phyloP scores from a whole-genome alignment of 53 echinoderm and acorn worm genomes.

The Paracentrotus lividus region DNA sequence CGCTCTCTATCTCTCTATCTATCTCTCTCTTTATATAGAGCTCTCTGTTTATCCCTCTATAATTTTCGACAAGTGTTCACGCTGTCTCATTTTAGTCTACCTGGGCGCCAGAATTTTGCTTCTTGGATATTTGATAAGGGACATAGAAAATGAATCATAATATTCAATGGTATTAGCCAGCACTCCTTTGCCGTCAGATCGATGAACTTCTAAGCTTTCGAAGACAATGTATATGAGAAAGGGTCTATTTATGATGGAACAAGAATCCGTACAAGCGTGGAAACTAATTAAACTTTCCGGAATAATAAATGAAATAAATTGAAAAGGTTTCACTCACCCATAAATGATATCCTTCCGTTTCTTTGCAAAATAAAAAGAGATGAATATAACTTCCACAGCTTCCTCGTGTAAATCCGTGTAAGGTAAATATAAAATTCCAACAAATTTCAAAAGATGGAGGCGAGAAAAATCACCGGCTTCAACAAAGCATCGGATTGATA shows the following conservation, averaged over 20 bases:
- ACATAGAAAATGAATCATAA: neutral
- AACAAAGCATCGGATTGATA: constrained; percentile 24
- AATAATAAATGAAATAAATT: constrained; percentile 1
- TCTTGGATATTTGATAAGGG: neutral
- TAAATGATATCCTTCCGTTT: constrained; percentile 28
- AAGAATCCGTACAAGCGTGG: neutral
- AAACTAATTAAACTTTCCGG: constrained; percentile 6
- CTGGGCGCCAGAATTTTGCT: neutral
- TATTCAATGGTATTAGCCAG: neutral
- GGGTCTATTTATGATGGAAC: neutral
- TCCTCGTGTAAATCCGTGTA: constrained; percentile 28
- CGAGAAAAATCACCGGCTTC: constrained; percentile 6
- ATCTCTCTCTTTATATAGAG: neutral
- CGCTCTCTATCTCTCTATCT: neutral
- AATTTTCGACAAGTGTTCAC: neutral
- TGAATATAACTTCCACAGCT: constrained; percentile 1
- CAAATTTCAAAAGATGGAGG: constrained; percentile 27
- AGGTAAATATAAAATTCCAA: constrained; percentile 30
- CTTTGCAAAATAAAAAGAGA: neutral
- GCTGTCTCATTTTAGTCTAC: neutral
- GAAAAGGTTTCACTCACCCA: constrained; percentile 9
- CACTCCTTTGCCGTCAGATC: neutral
- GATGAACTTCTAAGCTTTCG: neutral
- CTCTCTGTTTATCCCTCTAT: neutral
- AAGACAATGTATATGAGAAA: neutral